These are phyloP conservation scores for Sphaerodactylus townsendi DNA, from an alignment of 2,113 vertebrate genomes.

Conservation along the genomic window DNA sequence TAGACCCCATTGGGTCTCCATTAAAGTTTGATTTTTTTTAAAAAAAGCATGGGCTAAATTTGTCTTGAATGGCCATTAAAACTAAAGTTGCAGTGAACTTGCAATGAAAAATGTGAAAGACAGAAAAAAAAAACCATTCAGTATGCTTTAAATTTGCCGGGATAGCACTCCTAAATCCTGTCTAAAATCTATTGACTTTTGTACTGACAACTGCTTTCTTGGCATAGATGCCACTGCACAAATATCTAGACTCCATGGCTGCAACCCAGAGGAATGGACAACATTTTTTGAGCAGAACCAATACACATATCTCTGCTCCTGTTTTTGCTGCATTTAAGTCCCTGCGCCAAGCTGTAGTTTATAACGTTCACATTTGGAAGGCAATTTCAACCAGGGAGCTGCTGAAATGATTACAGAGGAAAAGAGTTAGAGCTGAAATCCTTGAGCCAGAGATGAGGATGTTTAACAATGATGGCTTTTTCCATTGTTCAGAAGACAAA, in stretches of 20 bases:
- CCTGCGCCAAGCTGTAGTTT: background rate
- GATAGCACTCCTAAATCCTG: background rate
- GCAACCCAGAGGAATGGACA: background rate
- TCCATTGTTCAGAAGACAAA: too few relatives aligned
- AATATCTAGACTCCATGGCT: background rate
- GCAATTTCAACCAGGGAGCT: background rate
- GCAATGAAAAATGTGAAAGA: too few relatives aligned
- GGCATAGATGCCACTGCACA: background rate
- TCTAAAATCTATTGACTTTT: background rate
- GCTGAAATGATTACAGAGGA: background rate
- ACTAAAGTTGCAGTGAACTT: too few relatives aligned
- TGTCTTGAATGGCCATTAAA: background rate
- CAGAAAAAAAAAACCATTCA: too few relatives aligned
- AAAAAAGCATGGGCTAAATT: background rate
- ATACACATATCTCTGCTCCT: background rate
- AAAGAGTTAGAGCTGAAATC: background rate
- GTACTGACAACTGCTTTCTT: background rate
- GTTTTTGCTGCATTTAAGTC: background rate
- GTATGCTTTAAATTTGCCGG: background rate
- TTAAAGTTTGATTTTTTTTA: background rate
- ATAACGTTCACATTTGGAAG: background rate
- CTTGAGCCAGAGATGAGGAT: background rate
- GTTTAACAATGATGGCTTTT: too few relatives aligned
- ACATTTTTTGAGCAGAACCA: background rate
- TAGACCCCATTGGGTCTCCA: too few relatives aligned